A percentile compares a stretch with the other conserved stretches of the same genome.
These are phyloP conservation scores for Polypterus bichir DNA, from an alignment of 2,113 vertebrate species.

Conservation along the genomic window DNA sequence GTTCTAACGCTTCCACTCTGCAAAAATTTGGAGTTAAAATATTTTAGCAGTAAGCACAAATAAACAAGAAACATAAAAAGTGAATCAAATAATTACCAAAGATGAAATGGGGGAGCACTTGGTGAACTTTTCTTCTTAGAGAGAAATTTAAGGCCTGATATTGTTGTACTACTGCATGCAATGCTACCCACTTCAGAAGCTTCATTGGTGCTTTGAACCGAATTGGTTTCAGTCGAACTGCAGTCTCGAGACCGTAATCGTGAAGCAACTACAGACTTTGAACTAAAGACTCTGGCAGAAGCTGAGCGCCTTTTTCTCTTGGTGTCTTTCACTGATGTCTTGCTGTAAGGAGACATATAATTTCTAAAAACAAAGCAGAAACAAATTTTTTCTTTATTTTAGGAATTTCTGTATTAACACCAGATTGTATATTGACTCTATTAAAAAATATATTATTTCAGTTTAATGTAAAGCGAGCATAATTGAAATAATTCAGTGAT, in stretches of 20 bases:
- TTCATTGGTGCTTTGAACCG: slow-evolving; percentile 37
- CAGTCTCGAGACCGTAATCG: slow-evolving; percentile 37
- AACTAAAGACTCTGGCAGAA: slow-evolving; percentile 23
- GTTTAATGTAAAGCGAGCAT: too few relatives aligned
- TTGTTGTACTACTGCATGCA: slow-evolving; percentile 40
- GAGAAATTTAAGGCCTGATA: slow-evolving; percentile 32
- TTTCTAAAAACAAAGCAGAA: slow-evolving; percentile 22
- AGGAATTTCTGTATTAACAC: too few relatives aligned
- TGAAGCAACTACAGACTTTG: slow-evolving; percentile 29
- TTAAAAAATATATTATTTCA: too few relatives aligned
- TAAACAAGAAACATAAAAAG: too few relatives aligned
- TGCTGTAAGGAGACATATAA: slow-evolving; percentile 17
- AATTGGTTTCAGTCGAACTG: slow-evolving; percentile 43
- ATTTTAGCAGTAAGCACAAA: too few relatives aligned
- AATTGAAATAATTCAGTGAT: too few relatives aligned
- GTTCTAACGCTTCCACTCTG: too few relatives aligned
- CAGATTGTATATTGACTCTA: too few relatives aligned
- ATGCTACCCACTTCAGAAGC: slow-evolving; percentile 32
- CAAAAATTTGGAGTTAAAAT: too few relatives aligned
- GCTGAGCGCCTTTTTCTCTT: slow-evolving; percentile 24
- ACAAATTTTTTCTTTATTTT: neutral
- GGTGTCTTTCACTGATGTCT: slow-evolving; percentile 19
- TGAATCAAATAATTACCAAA: slow-evolving; percentile 44
- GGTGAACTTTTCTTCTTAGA: slow-evolving; percentile 40
- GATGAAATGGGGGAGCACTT: slow-evolving; percentile 36